phyloP scores from a whole-genome alignment of 2,113 vertebrate genomes.

The Sylvilagus bachmani region DNA sequence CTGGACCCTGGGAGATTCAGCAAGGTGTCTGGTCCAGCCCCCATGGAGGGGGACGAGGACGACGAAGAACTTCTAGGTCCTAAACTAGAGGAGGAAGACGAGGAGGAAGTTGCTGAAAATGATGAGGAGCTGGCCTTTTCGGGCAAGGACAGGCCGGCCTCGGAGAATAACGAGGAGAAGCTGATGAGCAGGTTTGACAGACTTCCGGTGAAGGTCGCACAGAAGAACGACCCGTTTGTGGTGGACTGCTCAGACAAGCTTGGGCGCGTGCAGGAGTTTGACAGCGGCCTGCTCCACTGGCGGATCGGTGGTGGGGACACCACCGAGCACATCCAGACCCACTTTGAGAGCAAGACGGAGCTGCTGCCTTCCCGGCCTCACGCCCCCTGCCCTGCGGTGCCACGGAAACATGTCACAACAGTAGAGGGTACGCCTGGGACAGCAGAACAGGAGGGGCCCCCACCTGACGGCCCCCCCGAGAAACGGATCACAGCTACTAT shows the following conservation, averaged over 20 bases:
- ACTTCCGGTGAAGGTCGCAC: conserved; percentile 96
- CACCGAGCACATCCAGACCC: conserved; percentile 99
- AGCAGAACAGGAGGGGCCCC: conserved; percentile 84
- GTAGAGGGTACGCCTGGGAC: conserved; percentile 84
- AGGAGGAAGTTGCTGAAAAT: conserved; percentile 92
- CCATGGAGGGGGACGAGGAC: conserved; percentile 88
- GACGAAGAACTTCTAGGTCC: conserved; percentile 82
- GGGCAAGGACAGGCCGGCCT: conserved; percentile 86
- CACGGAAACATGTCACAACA: conserved; percentile 86
- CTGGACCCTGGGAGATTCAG: conserved; percentile 92
- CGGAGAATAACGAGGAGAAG: conserved; percentile 90
- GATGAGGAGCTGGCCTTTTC: conserved; percentile 89
- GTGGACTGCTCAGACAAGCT: conserved; percentile 93
- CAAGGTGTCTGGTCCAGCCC: conserved; percentile 90
- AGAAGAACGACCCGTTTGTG: conserved; percentile 95
- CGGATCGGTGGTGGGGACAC: conserved; percentile 98
- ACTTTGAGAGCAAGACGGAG: conserved; percentile 95
- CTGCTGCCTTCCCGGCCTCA: conserved; percentile 89
- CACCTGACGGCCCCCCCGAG: conserved; percentile 86
- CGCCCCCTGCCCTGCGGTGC: conserved; percentile 83
- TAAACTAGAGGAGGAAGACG: conserved; percentile 88
- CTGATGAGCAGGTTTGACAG: conserved; percentile 98
- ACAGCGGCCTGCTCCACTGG: conserved; percentile 98
- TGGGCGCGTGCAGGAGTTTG: conserved; percentile 96
- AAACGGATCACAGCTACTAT: conserved; percentile 94